Evolutionary conservation across 2,113 vertebrate species (phyloP), one percentile per base, ranked within the genome.

Genomic region (Pedetes capensis): DNA sequence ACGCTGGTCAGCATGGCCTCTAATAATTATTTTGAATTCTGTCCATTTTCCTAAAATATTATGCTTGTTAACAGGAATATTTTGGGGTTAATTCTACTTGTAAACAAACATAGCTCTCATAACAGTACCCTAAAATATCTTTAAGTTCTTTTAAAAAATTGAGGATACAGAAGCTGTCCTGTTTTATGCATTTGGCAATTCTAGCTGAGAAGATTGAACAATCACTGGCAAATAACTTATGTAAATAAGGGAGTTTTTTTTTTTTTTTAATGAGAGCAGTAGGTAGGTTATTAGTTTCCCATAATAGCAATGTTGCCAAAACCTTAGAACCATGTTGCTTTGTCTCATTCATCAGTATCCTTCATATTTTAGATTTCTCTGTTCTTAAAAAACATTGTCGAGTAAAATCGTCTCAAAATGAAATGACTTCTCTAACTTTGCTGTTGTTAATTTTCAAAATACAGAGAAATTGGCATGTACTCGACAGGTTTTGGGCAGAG

Each of bases 401-500:
- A 63, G 39, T 96, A 49, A 96, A 97, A 96, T 96, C 94, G 95
- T 97, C 95, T 92, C 69, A 96, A 93, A 92, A 92, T 97, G 97
- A 97, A 74, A 83, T 87, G 93, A 74, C 53, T 96, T 98, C 92
- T 74, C 83, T 66, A 74, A 83, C 89, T 96, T 92, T 95, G 42
- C 95, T 79, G 59, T 95, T 97, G n/a, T 91, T 92, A 12, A 66
- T 97, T 97, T 98, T 96, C 87, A 90, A 96, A 98, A 57, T 69
- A 74, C 11, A 83, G 83, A 83, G 18, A 93, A 87, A 86, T 81
- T 64, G 8, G 78, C 71, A 22, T 27, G 0, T 0, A 0, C 0
- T 94, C 97, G 97, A 96, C 97, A 98, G 98, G 96, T 98, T 97
- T 95, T 84, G 89, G 98, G 97, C 96, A 96, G 90, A 97, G 96